These are phyloP conservation scores for Galemys pyrenaicus DNA, from an alignment of 2,113 vertebrate species.

Conservation along the genomic window DNA sequence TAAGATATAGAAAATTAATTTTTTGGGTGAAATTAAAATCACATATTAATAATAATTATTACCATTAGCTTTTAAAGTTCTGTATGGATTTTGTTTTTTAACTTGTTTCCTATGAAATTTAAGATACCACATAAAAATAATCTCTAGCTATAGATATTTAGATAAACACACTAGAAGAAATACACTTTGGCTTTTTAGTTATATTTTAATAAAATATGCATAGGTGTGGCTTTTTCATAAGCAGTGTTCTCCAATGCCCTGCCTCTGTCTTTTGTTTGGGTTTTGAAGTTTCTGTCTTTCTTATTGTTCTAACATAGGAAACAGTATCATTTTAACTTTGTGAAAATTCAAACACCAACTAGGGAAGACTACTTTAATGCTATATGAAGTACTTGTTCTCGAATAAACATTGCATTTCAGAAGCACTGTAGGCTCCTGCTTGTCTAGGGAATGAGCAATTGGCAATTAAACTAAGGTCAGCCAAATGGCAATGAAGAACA, in stretches of 20 bases:
- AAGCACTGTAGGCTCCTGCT: neutral
- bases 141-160: neutral
- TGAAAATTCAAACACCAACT: conserved; percentile 46
- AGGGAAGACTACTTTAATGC: neutral
- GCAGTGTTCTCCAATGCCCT: neutral
- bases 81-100: neutral
- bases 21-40: conserved; percentile 27
- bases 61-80: conserved; percentile 18
- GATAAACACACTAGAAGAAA: conserved; percentile 12
- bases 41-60: conserved; percentile 47
- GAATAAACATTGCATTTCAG: conserved; percentile 40
- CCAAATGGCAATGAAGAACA: conserved; percentile 31
- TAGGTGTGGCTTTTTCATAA: conserved; percentile 34
- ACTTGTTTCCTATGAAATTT: conserved; percentile 24
- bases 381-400: neutral
- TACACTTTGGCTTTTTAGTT: neutral
- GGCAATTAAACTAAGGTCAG: conserved; percentile 21
- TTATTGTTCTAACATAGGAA: conserved; percentile 6
- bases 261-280: conserved; percentile 27
- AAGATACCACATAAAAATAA: neutral
- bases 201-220: conserved; percentile 2
- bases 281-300: conserved; percentile 44
- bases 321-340: conserved; percentile 13
- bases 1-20: conserved; percentile 21
- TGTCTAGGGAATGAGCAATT: neutral